Evolutionary conservation across 2,888 invertebrate species (phyloP).

Genomic region (Lasioglossum zephyrum): DNA sequence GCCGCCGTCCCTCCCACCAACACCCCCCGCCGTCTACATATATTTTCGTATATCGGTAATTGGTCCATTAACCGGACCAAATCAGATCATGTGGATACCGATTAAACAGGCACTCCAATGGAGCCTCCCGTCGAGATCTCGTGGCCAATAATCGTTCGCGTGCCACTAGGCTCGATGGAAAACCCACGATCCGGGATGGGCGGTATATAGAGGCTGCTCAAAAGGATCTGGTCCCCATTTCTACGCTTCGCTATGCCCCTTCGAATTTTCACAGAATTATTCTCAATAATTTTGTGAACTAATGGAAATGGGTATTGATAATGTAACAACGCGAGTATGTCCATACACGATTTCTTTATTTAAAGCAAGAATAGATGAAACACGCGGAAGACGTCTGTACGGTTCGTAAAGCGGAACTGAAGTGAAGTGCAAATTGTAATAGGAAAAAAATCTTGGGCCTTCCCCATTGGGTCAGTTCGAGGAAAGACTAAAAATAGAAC

Average conservation of each 20-base stretch:
- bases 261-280: background rate
- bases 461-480: too few species aligned
- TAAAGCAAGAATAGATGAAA: too few species aligned
- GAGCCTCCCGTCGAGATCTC: conserved; percentile 45
- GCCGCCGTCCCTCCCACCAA: background rate
- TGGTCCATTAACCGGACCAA: conserved; percentile 47
- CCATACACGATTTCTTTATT: too few species aligned
- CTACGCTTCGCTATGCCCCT: background rate
- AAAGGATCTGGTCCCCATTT: background rate
- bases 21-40: background rate
- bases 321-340: too few species aligned
- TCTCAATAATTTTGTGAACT: background rate
- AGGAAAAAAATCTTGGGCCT: too few species aligned
- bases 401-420: too few species aligned
- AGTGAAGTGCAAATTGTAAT: too few species aligned
- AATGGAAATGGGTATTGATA: too few species aligned
- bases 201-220: background rate
- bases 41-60: conserved; percentile 12
- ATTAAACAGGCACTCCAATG: conserved; percentile 48
- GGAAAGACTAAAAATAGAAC: too few species aligned
- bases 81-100: conserved; percentile 44
- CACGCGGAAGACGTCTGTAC: too few species aligned
- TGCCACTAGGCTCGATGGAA: conserved; percentile 42
- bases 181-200: conserved; percentile 46
- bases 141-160: conserved; percentile 47